Percentiles rank a stretch among this genome's conserved stretches.
Evolutionary conservation across 2,888 invertebrate genomes (phyloP).

Genomic region (Seira ritae): DNA sequence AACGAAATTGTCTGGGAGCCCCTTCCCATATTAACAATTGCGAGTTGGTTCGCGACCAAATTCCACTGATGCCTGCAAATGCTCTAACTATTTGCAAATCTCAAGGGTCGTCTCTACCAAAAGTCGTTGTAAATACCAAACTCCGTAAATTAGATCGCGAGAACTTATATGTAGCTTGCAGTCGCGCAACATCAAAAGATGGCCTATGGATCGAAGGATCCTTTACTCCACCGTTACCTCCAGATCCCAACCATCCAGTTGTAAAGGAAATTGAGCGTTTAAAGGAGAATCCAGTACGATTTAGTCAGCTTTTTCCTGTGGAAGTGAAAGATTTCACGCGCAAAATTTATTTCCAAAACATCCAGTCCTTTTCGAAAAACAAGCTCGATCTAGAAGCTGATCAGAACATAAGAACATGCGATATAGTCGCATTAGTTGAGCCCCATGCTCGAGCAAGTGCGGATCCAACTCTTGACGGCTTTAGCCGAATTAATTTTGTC

Average conservation of each 20-base stretch:
- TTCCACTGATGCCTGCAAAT: constrained; percentile 69
- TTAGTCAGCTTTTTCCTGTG: constrained; percentile 33
- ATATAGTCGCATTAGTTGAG: constrained; percentile 30
- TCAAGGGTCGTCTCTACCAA: constrained; percentile 63
- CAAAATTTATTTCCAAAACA: constrained; percentile 52
- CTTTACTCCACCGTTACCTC: constrained; percentile 29
- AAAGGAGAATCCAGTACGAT: no score
- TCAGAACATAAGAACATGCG: not conserved
- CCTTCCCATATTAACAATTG: no score
- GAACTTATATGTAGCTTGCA: constrained; percentile 63
- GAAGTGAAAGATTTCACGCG: constrained; percentile 40
- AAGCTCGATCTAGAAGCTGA: constrained; percentile 6
- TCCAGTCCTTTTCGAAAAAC: constrained; percentile 26
- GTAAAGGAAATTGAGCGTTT: constrained; percentile 41
- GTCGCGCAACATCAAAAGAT: constrained; percentile 37
- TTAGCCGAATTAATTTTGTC: no score
- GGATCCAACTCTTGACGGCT: no score
- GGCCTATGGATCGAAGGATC: constrained; percentile 55
- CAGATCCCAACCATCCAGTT: constrained; percentile 28
- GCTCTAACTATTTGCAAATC: constrained; percentile 70
- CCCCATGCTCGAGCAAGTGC: no score
- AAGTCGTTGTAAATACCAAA: constrained; percentile 61
- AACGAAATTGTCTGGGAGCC: not conserved
- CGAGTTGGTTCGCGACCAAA: constrained; percentile 55
- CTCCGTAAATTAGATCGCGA: constrained; percentile 4